Conservation (phyloP, 2,888 invertebrate genomes). For the Neuroscelio doddi region DNA sequence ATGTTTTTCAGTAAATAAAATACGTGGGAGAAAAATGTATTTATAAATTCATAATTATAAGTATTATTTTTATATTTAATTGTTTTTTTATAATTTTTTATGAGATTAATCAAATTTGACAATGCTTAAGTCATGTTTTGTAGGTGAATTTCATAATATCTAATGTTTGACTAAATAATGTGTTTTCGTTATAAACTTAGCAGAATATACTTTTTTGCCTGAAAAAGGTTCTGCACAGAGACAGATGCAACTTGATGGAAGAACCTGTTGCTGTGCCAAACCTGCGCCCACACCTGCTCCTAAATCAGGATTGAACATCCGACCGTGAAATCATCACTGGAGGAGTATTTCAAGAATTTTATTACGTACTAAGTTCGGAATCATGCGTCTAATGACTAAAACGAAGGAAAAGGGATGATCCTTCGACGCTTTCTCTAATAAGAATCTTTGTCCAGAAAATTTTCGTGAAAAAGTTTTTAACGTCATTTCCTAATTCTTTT, state of each 20-base stretch:
- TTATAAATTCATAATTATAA: too few species aligned
- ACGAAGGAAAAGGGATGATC: slow-evolving; percentile 14
- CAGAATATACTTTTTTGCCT: slow-evolving; percentile 21
- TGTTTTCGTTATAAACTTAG: slow-evolving; percentile 2
- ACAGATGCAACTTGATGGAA: slow-evolving; percentile 22
- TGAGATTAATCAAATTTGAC: too few species aligned
- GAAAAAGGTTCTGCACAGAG: slow-evolving; percentile 35
- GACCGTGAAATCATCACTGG: slow-evolving; percentile 6
- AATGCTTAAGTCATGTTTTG: too few species aligned
- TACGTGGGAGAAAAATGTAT: too few species aligned
- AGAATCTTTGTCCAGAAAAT: too few species aligned
- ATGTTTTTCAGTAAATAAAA: too few species aligned
- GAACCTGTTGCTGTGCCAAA: slow-evolving; percentile 41
- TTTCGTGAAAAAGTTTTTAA: too few species aligned
- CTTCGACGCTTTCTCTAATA: too few species aligned
- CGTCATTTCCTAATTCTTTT: too few species aligned
- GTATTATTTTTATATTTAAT: too few species aligned
- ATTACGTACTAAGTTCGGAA: slow-evolving; percentile 15
- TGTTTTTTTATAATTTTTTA: too few species aligned
- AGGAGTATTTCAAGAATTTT: slow-evolving; percentile 30
- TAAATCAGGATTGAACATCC: slow-evolving; percentile 34
- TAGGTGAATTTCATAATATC: too few species aligned
- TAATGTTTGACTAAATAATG: background rate
- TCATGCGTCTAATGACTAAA: background rate
- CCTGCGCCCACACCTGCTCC: slow-evolving; percentile 36